phyloP scores from a whole-genome alignment of 2,888 invertebrate genomes.

The Arenicola marina region DNA sequence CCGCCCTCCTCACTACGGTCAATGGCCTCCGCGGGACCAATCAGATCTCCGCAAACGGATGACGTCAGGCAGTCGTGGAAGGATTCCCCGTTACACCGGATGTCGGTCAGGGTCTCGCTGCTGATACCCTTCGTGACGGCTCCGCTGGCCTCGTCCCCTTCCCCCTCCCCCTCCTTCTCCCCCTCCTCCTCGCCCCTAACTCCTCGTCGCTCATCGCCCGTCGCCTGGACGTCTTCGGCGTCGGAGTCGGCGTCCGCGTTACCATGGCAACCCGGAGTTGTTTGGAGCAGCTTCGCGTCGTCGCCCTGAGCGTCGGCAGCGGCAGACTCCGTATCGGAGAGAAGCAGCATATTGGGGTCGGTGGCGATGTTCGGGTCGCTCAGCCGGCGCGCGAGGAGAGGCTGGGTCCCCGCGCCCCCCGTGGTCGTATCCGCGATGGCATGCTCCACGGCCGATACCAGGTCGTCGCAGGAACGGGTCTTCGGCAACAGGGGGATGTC shows the following conservation, averaged over 20 bases:
- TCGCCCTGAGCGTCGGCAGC: too few relatives aligned
- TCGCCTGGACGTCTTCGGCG: background rate
- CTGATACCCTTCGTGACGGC: background rate
- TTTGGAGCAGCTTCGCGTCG: too few relatives aligned
- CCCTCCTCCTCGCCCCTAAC: background rate
- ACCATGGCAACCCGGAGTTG: too few relatives aligned
- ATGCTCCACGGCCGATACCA: slow-evolving; percentile 67
- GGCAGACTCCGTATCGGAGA: too few relatives aligned
- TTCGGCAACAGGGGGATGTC: slow-evolving; percentile 62
- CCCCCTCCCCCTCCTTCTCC: background rate
- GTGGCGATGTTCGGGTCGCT: slow-evolving; percentile 73
- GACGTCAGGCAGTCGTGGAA: too few relatives aligned
- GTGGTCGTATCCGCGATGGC: background rate
- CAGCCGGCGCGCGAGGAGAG: slow-evolving; percentile 69
- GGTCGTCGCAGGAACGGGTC: slow-evolving; percentile 84
- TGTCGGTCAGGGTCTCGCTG: background rate
- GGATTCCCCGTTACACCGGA: too few relatives aligned
- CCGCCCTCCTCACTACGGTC: too few relatives aligned
- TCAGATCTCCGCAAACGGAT: too few relatives aligned
- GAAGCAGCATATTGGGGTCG: slow-evolving; percentile 45
- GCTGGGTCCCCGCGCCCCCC: slow-evolving; percentile 50
- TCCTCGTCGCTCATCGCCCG: background rate
- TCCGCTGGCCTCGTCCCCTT: background rate
- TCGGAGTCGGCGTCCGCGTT: background rate
- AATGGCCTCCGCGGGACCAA: too few relatives aligned